A percentile compares a stretch with the other conserved stretches of the same genome.
Evolutionary conservation across 2,113 vertebrate species (phyloP).

Genomic region (Ursus arctos): DNA sequence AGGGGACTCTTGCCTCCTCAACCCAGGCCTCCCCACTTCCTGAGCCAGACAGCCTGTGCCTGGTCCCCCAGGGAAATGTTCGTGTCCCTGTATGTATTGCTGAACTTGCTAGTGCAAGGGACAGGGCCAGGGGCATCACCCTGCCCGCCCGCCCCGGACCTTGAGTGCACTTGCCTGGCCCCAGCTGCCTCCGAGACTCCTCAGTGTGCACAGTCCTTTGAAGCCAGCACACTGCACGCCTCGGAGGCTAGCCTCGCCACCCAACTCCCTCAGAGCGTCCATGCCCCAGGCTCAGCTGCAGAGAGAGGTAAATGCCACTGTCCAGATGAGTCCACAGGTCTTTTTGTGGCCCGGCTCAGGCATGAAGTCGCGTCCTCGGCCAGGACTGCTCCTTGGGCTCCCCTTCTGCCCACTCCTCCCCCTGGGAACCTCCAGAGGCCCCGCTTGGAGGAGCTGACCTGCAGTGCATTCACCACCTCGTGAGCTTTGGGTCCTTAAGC

Average conservation of each 20-base stretch:
- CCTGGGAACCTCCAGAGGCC: neutral
- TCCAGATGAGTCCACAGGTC: neutral
- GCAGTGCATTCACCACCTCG: too few species aligned
- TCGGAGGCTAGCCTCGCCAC: neutral
- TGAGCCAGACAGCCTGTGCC: neutral
- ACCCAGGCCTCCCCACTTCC: neutral
- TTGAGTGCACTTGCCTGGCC: accelerated
- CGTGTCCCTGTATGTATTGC: accelerated
- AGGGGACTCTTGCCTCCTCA: neutral
- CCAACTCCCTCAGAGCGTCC: accelerated
- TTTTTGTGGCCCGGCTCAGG: neutral
- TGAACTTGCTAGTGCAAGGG: neutral
- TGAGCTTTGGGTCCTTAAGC: neutral
- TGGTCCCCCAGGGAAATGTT: neutral
- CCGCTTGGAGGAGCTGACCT: accelerated
- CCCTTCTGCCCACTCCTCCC: neutral
- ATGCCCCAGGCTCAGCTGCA: accelerated
- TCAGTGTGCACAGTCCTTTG: neutral
- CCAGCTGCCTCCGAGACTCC: neutral
- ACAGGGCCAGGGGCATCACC: neutral
- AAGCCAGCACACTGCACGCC: accelerated
- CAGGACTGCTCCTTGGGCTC: neutral
- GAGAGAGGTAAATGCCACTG: neutral
- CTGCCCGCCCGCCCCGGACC: neutral
- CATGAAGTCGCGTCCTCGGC: accelerated